Conservation (phyloP, 2,113 vertebrate species). For the Athene cunicularia region DNA sequence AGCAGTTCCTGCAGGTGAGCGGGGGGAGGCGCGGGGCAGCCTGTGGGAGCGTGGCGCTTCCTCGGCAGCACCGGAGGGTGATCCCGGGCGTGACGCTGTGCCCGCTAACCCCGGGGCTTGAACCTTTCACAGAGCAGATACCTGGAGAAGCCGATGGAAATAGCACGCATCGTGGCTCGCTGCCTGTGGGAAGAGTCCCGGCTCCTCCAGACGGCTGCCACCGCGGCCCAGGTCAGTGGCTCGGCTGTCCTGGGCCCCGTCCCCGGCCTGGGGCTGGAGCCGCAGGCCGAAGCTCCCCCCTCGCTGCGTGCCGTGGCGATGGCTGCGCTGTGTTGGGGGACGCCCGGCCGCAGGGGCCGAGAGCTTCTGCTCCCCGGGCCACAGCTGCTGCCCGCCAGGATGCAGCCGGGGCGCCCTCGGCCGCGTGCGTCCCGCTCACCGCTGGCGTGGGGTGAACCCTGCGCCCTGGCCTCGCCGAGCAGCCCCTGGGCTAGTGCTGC, state of each 20-base stretch:
- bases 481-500: not conserved
- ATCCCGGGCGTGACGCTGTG: accelerated
- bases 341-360: not conserved
- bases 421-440: not conserved
- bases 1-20: conserved; percentile 92
- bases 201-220: conserved; percentile 90
- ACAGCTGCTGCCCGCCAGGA: not conserved
- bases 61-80: not conserved
- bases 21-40: not conserved
- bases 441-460: accelerated
- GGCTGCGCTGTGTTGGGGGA: not conserved
- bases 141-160: conserved; percentile 97
- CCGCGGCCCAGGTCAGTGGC: conserved; percentile 86
- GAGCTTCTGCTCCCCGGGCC: not conserved
- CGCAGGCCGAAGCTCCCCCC: accelerated
- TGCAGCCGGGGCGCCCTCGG: not conserved
- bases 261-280: not conserved
- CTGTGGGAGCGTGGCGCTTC: accelerated
- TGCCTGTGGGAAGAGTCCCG: conserved; percentile 96
- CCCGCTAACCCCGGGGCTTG: not conserved
- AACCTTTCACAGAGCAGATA: conserved; percentile 86
- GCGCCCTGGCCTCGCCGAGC: too few relatives aligned
- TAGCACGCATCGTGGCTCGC: conserved; percentile 94
- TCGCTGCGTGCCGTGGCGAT: not conserved
- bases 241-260: accelerated